Evolutionary conservation across 1,140 invertebrate species (phyloP).

Genomic region (Drosophila biarmipes): DNA sequence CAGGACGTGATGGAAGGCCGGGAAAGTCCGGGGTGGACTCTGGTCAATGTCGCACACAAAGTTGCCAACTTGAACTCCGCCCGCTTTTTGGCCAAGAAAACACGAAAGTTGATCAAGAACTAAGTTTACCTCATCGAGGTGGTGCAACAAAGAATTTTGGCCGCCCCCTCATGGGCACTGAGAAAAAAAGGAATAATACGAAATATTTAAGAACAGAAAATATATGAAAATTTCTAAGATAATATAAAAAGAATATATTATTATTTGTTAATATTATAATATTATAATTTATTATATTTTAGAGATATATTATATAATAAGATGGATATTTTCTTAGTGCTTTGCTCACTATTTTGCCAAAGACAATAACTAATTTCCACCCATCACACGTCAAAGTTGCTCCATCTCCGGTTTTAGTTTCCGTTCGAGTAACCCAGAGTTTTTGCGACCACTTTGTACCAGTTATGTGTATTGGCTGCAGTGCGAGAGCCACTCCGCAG

Average conservation of each 20-base stretch:
- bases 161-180: not conserved
- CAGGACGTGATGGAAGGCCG: constrained; percentile 4
- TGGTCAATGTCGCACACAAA: constrained; percentile 56
- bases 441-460: constrained; percentile 45
- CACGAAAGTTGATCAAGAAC: constrained; percentile 54
- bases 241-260: too few species aligned
- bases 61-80: constrained; percentile 28
- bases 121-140: constrained; percentile 23
- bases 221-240: too few species aligned
- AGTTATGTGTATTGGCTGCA: constrained; percentile 35
- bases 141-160: constrained; percentile 19
- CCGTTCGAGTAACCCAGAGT: constrained; percentile 7
- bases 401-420: constrained; percentile 1
- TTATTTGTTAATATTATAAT: not conserved
- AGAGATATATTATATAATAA: too few species aligned
- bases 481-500: constrained; percentile 30
- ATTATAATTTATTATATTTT: not conserved
- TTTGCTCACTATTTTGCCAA: constrained; percentile 5
- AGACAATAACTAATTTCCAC: constrained; percentile 60
- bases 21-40: constrained; percentile 3
- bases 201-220: not conserved
- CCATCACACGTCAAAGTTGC: constrained; percentile 43
- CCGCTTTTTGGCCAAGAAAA: constrained; percentile 30
- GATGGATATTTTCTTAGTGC: not conserved
- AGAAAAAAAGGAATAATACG: not conserved